Conservation (phyloP, 2,888 invertebrate species). For the Heliconius hortense region DNA sequence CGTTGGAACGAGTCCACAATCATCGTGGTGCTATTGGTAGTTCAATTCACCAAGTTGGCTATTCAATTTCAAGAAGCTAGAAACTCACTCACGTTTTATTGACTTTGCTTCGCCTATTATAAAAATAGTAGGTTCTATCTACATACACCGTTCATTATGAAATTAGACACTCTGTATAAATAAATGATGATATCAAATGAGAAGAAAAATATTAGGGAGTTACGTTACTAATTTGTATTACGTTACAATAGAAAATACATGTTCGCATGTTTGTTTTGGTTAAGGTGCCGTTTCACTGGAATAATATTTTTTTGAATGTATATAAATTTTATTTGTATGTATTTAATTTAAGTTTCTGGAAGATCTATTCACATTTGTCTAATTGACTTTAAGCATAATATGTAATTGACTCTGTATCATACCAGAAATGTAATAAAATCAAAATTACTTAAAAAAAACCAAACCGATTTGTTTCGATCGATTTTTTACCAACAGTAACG, state of each 20-base stretch:
- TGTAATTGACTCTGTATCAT: too few relatives aligned
- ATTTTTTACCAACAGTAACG: too few relatives aligned
- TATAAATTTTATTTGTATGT: background rate
- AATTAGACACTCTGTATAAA: background rate
- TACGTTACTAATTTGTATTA: constrained; percentile 38
- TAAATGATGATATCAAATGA: constrained; percentile 14
- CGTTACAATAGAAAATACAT: constrained; percentile 36
- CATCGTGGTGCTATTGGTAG: background rate
- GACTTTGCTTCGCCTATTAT: background rate
- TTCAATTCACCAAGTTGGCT: background rate
- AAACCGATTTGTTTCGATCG: too few relatives aligned
- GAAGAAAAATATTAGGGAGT: constrained; percentile 32
- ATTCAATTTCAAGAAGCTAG: background rate
- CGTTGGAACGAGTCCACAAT: background rate
- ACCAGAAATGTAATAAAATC: too few relatives aligned
- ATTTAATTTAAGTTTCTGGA: too few relatives aligned
- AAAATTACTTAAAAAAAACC: too few relatives aligned
- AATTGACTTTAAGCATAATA: too few relatives aligned
- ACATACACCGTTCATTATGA: background rate
- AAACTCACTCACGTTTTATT: background rate
- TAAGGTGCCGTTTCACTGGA: constrained; percentile 33
- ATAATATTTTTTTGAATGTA: background rate
- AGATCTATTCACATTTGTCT: too few relatives aligned
- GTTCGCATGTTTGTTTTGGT: constrained; percentile 17
- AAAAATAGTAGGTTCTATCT: background rate